Evolutionary conservation across 2,888 invertebrate genomes (phyloP).

Genomic region (Cistogaster globosa): DNA sequence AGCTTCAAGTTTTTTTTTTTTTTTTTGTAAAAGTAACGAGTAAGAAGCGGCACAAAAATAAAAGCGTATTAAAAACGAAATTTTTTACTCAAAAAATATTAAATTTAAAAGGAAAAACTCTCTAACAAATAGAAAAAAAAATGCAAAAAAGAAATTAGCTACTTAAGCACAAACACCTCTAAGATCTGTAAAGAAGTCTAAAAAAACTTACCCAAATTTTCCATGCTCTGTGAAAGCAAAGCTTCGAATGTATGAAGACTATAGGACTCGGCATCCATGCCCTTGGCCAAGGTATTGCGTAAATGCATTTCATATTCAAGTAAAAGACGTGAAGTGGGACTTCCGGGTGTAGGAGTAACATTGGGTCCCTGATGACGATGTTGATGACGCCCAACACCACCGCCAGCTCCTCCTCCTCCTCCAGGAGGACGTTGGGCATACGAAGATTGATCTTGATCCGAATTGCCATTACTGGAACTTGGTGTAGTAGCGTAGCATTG

Average conservation of each 20-base stretch:
- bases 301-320: slow-evolving; percentile 97
- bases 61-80: slow-evolving; percentile 6
- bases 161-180: slow-evolving; percentile 25
- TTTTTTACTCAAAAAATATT: neutral
- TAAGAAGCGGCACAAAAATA: slow-evolving; percentile 3
- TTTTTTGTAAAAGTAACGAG: neutral
- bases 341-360: slow-evolving; percentile 90
- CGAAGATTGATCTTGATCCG: slow-evolving; percentile 91
- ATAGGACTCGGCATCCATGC: slow-evolving; percentile 97
- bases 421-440: slow-evolving; percentile 83
- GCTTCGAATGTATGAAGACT: slow-evolving; percentile 97
- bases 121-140: slow-evolving; percentile 33
- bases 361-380: slow-evolving; percentile 88
- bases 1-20: neutral
- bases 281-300: slow-evolving; percentile 95
- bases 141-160: slow-evolving; percentile 50
- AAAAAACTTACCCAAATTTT: slow-evolving; percentile 90
- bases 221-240: slow-evolving; percentile 96
- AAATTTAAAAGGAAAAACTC: slow-evolving; percentile 17
- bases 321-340: slow-evolving; percentile 92
- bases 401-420: slow-evolving; percentile 74
- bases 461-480: slow-evolving; percentile 96
- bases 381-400: slow-evolving; percentile 83
- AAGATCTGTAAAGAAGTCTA: neutral
- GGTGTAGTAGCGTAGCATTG: slow-evolving; percentile 97